Conservation (phyloP, 2,797 vertebrate genomes). For the Hypotaenidia okinawae region DNA sequence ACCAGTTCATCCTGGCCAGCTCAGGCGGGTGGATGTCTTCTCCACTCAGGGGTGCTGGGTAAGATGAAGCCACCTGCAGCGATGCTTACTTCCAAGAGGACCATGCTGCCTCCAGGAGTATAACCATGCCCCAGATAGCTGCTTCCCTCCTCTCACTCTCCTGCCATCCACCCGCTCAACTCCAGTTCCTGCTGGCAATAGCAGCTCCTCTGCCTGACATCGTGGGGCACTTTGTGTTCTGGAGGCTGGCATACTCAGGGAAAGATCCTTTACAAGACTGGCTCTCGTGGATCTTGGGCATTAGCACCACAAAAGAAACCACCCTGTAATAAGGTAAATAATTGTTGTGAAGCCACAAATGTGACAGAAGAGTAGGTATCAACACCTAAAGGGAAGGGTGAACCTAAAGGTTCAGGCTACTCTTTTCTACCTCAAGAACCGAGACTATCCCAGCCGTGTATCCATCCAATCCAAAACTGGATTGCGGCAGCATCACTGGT, state of each 20-base stretch:
- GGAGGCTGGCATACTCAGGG: not conserved
- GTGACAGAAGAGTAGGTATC: not conserved
- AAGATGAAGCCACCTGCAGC: not conserved
- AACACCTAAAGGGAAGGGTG: not conserved
- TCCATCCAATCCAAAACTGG: not conserved
- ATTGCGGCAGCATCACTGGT: not conserved
- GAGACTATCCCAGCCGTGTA: not conserved
- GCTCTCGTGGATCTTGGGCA: fast-evolving
- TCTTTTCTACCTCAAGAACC: not conserved
- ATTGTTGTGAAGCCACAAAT: not conserved
- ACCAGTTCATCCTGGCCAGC: not conserved
- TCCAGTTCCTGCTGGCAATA: not conserved
- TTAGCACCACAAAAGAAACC: not conserved
- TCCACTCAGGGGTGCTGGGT: not conserved
- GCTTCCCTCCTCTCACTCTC: not conserved
- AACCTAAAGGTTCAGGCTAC: not conserved
- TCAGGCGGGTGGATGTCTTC: not conserved
- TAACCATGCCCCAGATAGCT: not conserved
- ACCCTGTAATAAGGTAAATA: not conserved
- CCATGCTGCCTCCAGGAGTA: not conserved
- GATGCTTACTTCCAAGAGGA: not conserved
- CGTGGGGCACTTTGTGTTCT: not conserved
- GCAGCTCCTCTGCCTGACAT: not conserved
- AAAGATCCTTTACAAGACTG: not conserved
- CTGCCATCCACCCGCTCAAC: not conserved